These are phyloP conservation scores for Mamestra brassicae DNA, from an alignment of 2,888 invertebrate genomes.

Conservation along the genomic window DNA sequence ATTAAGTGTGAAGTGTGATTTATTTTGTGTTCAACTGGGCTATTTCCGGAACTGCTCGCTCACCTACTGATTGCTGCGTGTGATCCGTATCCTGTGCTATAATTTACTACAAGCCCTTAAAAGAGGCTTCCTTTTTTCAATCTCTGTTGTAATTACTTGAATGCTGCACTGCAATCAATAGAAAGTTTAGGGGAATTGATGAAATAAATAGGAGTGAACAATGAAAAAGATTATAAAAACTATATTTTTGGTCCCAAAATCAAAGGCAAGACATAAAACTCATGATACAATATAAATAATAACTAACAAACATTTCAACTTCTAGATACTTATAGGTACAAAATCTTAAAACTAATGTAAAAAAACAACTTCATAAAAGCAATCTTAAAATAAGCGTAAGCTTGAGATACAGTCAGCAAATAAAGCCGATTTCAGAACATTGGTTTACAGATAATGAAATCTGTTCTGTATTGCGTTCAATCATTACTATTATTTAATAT, in stretches of 20 bases:
- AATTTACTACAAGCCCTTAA: neutral
- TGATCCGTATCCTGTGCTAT: neutral
- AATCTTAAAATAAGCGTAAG: conserved; percentile 5
- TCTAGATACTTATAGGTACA: conserved; percentile 5
- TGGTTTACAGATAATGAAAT: too few species aligned
- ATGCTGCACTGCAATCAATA: neutral
- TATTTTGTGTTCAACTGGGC: neutral
- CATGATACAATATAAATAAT: conserved; percentile 2
- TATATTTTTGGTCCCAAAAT: conserved; percentile 55
- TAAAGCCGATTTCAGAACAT: conserved; percentile 4
- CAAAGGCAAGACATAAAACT: conserved; percentile 35
- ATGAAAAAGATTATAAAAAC: conserved; percentile 14
- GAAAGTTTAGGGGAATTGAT: neutral
- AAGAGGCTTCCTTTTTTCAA: neutral
- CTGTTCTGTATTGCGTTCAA: neutral
- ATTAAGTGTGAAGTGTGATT: neutral
- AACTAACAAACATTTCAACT: neutral
- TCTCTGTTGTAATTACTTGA: neutral
- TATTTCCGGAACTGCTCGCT: neutral
- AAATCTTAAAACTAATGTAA: conserved; percentile 18
- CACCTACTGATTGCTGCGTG: neutral
- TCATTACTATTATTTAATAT: neutral
- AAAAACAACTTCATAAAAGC: conserved; percentile 9
- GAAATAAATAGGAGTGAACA: neutral
- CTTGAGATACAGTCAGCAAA: conserved; percentile 13